These are phyloP conservation scores for Okamejei kenojei DNA, from an alignment of 2,797 vertebrate genomes.

Conservation along the genomic window DNA sequence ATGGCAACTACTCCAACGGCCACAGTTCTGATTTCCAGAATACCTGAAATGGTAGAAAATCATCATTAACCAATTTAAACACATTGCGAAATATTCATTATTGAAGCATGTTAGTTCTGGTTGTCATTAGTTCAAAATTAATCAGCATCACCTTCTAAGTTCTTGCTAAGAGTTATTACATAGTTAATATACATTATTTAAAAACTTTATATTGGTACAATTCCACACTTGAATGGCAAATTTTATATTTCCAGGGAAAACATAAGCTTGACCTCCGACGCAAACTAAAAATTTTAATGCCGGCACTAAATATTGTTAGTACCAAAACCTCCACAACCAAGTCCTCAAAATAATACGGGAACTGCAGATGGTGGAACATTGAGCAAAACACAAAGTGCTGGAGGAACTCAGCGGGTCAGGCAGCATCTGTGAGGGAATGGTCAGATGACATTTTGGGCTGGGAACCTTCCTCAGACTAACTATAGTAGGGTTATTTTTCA, in stretches of 20 bases:
- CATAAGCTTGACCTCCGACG: conserved; percentile 46
- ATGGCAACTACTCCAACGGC: conserved; percentile 91
- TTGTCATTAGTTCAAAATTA: conserved; percentile 54
- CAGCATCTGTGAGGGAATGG: no score
- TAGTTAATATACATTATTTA: conserved; percentile 56
- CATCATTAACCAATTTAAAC: conserved; percentile 42
- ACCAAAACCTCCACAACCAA: background rate
- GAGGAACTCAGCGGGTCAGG: no score
- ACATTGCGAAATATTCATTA: conserved; percentile 52
- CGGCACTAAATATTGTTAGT: background rate
- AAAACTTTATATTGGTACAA: conserved; percentile 49
- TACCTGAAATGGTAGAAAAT: conserved; percentile 67
- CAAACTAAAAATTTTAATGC: no score
- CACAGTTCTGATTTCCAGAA: conserved; percentile 95
- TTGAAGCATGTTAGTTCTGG: conserved; percentile 45
- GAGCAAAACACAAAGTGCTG: no score
- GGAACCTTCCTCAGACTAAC: no score
- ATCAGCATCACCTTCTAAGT: conserved; percentile 51
- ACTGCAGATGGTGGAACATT: no score
- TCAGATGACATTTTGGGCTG: no score
- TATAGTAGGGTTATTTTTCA: no score
- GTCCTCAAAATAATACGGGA: background rate
- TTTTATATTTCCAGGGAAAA: conserved; percentile 50
- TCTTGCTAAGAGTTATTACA: conserved; percentile 53
- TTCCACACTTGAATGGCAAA: conserved; percentile 55